These are phyloP conservation scores for Xestia ashworthii DNA, from an alignment of 2,888 invertebrate genomes.

Conservation along the genomic window DNA sequence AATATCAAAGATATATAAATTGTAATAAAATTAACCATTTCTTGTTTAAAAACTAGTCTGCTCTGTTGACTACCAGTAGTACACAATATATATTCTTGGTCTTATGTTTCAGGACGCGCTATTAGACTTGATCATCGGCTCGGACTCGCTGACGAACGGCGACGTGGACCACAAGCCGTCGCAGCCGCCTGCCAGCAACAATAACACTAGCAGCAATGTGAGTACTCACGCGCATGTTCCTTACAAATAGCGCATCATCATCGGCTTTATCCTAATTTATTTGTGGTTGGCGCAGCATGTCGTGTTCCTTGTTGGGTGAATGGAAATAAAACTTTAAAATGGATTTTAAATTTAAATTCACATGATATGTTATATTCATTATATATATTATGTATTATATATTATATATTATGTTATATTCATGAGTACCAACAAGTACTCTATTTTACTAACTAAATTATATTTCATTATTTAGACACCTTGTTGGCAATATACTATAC, in stretches of 20 bases:
- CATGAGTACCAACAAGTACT: no score
- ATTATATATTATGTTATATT: no score
- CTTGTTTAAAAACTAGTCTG: neutral
- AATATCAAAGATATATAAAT: neutral
- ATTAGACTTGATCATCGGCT: constrained; percentile 96
- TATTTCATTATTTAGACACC: no score
- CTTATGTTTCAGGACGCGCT: constrained; percentile 93
- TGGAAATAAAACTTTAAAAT: no score
- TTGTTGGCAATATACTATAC: no score
- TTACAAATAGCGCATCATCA: neutral
- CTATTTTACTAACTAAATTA: no score
- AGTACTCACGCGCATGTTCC: constrained; percentile 43
- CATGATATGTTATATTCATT: no score
- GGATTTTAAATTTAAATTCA: no score
- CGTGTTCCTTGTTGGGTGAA: no score
- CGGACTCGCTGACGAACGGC: constrained; percentile 91
- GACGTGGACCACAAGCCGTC: constrained; percentile 82
- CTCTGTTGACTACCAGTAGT: neutral
- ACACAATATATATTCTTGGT: neutral
- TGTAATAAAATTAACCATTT: neutral
- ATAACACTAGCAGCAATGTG: constrained; percentile 80
- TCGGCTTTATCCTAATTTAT: neutral
- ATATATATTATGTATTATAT: no score
- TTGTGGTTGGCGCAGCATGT: neutral
- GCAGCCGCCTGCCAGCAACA: constrained; percentile 76